Evolutionary conservation across 1,140 invertebrate genomes (phyloP), one percentile per base, ranked within the genome.

Genomic region (Rhyacophila brunnea): DNA sequence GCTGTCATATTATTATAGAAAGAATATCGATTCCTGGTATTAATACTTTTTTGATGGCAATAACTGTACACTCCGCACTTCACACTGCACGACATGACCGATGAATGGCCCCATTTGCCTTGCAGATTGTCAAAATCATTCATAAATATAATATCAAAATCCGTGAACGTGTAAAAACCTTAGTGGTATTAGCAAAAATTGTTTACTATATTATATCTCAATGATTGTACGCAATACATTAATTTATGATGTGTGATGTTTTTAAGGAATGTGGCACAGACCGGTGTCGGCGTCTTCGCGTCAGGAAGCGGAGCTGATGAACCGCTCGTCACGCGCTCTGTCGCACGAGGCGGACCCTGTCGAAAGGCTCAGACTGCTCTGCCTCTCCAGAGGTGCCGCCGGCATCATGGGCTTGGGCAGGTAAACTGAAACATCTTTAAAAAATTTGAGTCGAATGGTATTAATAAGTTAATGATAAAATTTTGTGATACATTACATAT

Each of bases 321-420:
- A 86, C 68, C 91, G 88, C 76, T 85, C 87, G 53, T 84, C 75
- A 47, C 80, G 86, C 63, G 81, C 81, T 14, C 71, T 81, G 35
- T 70, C 79, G 55, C 60, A 77, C 60, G 78, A 83, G 19, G 87
- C 82, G 43, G 93, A 96, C 75, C 86, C 91, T 2, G 77, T 96
- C 44, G 92, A 96, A 75, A 89, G 88, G 69, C 71, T 98, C 52
- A 82, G 94, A 43, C 74, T 93, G 42, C 75, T 93, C 17, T 96
- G 94, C 75, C 73, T 98, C 11, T 79, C 90, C 1, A 81, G 94
- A 58, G 95, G 95, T 45, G 89, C 93, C 14, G 85, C 83, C 57
- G 95, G 95, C 28, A 96, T 98, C 66, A 81, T 96, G 65, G 92
- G 91, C 0, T 73, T 97, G 36, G 91, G 89, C 67, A 91, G 89